Conservation (phyloP, 2,888 invertebrate species). For the Microctonus aethiopoides region DNA sequence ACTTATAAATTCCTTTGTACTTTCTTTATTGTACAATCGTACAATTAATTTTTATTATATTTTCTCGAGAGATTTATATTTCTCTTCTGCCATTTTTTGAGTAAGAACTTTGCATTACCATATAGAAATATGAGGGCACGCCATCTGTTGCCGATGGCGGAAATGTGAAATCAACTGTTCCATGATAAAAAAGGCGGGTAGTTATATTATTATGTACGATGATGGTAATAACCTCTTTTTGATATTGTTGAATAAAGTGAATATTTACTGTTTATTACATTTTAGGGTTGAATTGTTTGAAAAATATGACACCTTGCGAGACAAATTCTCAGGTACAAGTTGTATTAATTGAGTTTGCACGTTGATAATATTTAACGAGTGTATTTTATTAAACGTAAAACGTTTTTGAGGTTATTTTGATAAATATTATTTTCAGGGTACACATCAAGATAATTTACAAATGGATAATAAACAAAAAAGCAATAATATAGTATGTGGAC, state of each 20-base stretch:
- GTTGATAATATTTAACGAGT: too few relatives aligned
- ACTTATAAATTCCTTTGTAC: too few relatives aligned
- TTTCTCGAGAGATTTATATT: not conserved
- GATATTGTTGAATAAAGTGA: too few relatives aligned
- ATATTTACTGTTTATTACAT: too few relatives aligned
- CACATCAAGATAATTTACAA: not conserved
- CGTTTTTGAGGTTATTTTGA: not conserved
- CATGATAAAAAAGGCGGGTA: not conserved
- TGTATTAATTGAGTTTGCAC: not conserved
- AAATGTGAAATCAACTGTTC: not conserved
- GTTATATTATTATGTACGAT: not conserved
- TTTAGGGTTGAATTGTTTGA: not conserved
- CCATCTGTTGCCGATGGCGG: not conserved
- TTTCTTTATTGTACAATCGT: not conserved
- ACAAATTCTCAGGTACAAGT: slow-evolving; percentile 1
- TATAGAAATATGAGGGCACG: not conserved
- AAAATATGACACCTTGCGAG: slow-evolving; percentile 9
- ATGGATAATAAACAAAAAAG: not conserved
- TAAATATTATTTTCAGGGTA: not conserved
- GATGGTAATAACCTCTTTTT: not conserved
- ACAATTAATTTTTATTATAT: not conserved
- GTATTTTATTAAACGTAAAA: too few relatives aligned
- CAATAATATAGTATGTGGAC: not conserved
- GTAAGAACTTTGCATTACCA: too few relatives aligned
- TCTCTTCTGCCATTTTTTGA: not conserved